These are phyloP conservation scores for Axis porcinus DNA, from an alignment of 2,113 vertebrate species.

Conservation along the genomic window DNA sequence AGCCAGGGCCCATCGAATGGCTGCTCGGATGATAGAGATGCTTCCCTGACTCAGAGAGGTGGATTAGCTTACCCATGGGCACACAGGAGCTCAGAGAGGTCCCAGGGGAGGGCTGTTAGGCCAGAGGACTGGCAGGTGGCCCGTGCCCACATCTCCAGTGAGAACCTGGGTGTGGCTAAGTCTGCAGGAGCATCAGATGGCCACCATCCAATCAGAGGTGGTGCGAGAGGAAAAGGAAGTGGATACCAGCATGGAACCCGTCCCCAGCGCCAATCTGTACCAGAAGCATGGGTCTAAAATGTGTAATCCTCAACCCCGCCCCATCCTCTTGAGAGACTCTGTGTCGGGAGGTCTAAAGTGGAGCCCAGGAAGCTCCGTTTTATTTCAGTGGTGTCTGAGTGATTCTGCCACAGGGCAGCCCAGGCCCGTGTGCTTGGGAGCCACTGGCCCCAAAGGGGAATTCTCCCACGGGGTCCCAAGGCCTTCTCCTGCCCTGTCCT, in stretches of 20 bases:
- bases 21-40: not conserved
- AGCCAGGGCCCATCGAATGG: not conserved
- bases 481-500: not conserved
- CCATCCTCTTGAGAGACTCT: not conserved
- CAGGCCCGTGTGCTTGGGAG: not conserved
- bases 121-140: not conserved
- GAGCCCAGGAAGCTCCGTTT: not conserved
- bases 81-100: not conserved
- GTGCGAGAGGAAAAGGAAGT: not conserved
- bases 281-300: not conserved
- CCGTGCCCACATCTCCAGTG: not conserved
- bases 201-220: not conserved
- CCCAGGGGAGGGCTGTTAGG: not conserved
- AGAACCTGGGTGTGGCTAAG: not conserved
- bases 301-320: too few species aligned
- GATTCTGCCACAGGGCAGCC: not conserved
- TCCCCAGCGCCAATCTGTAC: not conserved
- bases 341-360: not conserved
- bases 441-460: not conserved
- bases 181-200: not conserved
- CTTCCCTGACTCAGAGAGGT: not conserved
- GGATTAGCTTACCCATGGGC: not conserved
- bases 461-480: not conserved
- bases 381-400: not conserved
- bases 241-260: not conserved